These are phyloP conservation scores for Drosophila arizonae DNA, from an alignment of 1,140 invertebrate genomes.

Conservation along the genomic window DNA sequence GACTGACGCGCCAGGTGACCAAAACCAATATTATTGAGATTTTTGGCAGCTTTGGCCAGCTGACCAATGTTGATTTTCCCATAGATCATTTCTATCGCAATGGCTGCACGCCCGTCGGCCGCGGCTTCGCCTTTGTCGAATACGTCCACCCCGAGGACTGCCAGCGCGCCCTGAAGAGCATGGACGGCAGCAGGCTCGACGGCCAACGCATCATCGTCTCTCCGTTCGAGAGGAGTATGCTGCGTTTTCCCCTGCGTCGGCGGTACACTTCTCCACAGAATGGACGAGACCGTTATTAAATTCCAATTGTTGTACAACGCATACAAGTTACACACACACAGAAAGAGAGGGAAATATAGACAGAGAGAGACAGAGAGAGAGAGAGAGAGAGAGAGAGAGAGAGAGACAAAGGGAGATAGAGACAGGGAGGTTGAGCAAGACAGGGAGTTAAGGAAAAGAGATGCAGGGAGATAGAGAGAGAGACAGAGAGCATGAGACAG, in stretches of 20 bases:
- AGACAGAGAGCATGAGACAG: too few species aligned
- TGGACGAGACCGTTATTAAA: too few species aligned
- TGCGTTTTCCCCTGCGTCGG: constrained; percentile 43
- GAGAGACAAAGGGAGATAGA: too few species aligned
- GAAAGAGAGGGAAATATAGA: too few species aligned
- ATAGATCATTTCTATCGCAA: constrained; percentile 23
- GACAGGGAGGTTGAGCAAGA: too few species aligned
- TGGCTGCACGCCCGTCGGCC: neutral
- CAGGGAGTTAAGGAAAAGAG: too few species aligned
- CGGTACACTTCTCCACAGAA: constrained; percentile 47
- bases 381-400: too few species aligned
- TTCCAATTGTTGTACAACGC: too few species aligned
- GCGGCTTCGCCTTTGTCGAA: constrained; percentile 63
- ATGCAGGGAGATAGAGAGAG: too few species aligned
- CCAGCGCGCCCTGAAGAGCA: constrained; percentile 44
- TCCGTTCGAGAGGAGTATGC: constrained; percentile 42
- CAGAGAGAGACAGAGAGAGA: too few species aligned
- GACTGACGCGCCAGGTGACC: constrained; percentile 49
- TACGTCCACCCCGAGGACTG: constrained; percentile 49
- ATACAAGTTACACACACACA: too few species aligned
- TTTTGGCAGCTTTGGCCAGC: constrained; percentile 49
- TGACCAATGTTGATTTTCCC: constrained; percentile 60
- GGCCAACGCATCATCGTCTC: constrained; percentile 46
- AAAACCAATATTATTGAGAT: constrained; percentile 59
- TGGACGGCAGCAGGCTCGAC: constrained; percentile 62